Evolutionary conservation across 1,140 invertebrate species (phyloP), one percentile per base, ranked within the genome.

Genomic region (Ostrea denselamellosa): DNA sequence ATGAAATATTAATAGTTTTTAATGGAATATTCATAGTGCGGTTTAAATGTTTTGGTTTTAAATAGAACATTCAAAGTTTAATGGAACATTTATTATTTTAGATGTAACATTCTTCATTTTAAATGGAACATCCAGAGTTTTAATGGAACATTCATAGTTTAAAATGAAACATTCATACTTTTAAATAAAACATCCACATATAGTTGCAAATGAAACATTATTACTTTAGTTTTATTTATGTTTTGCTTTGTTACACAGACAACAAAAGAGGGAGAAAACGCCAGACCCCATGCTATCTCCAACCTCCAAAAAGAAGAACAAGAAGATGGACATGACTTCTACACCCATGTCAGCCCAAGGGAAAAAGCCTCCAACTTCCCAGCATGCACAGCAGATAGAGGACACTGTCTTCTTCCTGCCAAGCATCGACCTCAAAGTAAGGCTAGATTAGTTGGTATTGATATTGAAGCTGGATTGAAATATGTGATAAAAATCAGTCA

Each of bases 401-500:
- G 93, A 98, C 84, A 99, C 98, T 2, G 97, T 98, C 88, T 99
- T 99, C 95, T 97, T 98, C 92, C 97, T 99, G 92, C 98, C 98
- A 3, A 98, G 98, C 0, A 96, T 99, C 87, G 98, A 99, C 95
- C 97, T 99, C 25, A 98, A 98, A 96, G 97, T 98, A 90, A 83
- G 68, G 68, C 2, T 77, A 22, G 17, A 4, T 0, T 54, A 3
- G 71, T 81, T 9, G 5, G 0, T 77, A 17, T 8, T 44, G 34
- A 44, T 44, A 44, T 44, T 5, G 5, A 44, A 44, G 34, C 34
- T 44, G 34, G 5, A 44, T 5, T 44, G 34, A 44, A 44, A 44
- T 44, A 44, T 44, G 34, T 44, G 34, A 44, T 44, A 1, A 44
- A n/a, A 2, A 44, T 44, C 1, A 2, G 34, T 2, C 5, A 5